Evolutionary conservation across 64 coral and sea anemone genomes (phyloP).

Genomic region (Anthopleura sola): DNA sequence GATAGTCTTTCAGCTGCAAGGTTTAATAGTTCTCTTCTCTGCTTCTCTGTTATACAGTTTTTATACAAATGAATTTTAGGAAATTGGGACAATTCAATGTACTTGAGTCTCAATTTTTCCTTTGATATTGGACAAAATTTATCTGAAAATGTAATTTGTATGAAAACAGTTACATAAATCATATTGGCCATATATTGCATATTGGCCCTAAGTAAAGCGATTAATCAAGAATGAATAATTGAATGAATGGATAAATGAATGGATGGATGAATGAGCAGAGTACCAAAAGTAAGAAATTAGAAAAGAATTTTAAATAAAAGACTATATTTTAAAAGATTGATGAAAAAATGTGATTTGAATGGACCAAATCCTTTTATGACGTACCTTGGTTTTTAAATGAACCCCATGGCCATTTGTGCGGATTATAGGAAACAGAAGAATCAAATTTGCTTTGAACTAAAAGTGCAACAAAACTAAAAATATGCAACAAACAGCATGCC

Average conservation of each 20-base stretch:
- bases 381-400: not conserved
- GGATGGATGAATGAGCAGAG: too few species aligned
- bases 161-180: too few species aligned
- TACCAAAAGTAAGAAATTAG: too few species aligned
- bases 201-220: not conserved
- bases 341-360: not conserved
- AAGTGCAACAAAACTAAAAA: not conserved
- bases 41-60: constrained; percentile 62
- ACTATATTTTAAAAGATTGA: not conserved
- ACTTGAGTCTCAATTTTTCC: not conserved
- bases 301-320: not conserved
- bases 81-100: not conserved
- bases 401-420: not conserved
- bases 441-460: not conserved
- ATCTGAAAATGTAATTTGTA: not conserved
- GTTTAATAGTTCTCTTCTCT: constrained; percentile 35
- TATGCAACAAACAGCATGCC: not conserved
- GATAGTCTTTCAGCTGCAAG: constrained; percentile 57
- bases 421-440: not conserved
- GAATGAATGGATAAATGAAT: too few species aligned
- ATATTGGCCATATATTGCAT: too few species aligned
- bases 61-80: constrained; percentile 51
- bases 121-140: not conserved
- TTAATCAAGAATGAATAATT: not conserved
- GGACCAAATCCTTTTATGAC: not conserved